Evolutionary conservation across 2,113 vertebrate species (phyloP), one percentile per base, ranked within the genome.

Genomic region (Actinemys pallida): DNA sequence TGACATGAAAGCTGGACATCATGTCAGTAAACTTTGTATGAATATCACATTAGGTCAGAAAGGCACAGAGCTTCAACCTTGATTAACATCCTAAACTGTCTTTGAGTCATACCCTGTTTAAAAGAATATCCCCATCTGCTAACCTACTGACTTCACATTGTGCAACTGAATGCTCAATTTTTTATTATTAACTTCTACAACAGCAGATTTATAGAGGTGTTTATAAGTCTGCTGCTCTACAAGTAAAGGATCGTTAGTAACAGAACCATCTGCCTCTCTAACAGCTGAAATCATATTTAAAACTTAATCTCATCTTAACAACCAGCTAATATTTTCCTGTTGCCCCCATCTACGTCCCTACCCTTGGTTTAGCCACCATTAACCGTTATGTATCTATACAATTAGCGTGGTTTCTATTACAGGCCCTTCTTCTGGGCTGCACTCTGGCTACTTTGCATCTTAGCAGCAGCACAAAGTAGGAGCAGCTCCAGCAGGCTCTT

Each of bases 211-310:
- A 92, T 88, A 91, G 90, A 83, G 72, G 53, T 90, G 65, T 91
- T 96, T 93, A 85, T 88, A 89, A 93, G 53, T 90, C 75, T 95
- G 86, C 92, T 90, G 86, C 92, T 90, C 85, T 94, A 3, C 80
- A 83, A 16, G 72, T 90, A 97, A 94, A 85, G 53, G 96, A 84
- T 20, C 84, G 62, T 69, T 83, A 91, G 86, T 84, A 96, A 88
- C 50, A 92, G 87, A 96, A 92, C 62, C 78, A 92, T 90, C 83
- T 95, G 81, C 57, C 72, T 81, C 78, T 88, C 53, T 90, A 94
- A 86, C 9, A 95, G 84, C 79, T 95, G 83, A 95, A 96, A 96
- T 89, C 29, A 84, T 42, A 42, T 85, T 27, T 84, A 95, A 93
- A 93, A 45, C 84, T 92, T 87, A 69, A 86, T 81, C 89, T 82